A percentile compares a stretch with the other conserved stretches of the same genome.
These are phyloP conservation scores for Agrotis clavis DNA, from an alignment of 2,888 invertebrate genomes.

Conservation along the genomic window DNA sequence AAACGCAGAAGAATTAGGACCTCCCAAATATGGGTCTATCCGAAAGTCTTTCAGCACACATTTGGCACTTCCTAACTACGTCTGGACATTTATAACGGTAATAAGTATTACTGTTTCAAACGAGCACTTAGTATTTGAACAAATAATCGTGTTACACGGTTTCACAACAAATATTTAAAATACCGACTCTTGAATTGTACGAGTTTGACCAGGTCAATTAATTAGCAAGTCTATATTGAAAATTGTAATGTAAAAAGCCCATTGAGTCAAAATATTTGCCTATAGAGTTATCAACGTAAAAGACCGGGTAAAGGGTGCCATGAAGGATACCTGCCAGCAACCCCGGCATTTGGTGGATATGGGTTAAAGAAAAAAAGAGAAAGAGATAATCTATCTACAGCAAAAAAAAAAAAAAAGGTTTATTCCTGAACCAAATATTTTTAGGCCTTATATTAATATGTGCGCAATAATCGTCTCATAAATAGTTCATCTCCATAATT, in stretches of 20 bases:
- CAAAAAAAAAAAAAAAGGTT: no score
- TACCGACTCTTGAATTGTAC: constrained; percentile 2
- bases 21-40: constrained; percentile 39
- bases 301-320: no score
- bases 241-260: neutral
- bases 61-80: constrained; percentile 17
- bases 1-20: constrained; percentile 34
- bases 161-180: constrained; percentile 31
- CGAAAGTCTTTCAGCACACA: constrained; percentile 28
- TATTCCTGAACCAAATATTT: no score
- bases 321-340: no score
- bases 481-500: neutral
- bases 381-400: no score
- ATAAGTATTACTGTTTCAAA: constrained; percentile 26
- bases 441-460: no score
- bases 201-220: constrained; percentile 44
- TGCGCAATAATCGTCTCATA: neutral
- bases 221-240: constrained; percentile 29
- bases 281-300: neutral
- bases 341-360: no score
- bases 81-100: constrained; percentile 36
- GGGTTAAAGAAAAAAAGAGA: no score
- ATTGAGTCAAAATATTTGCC: neutral
- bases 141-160: constrained; percentile 59
- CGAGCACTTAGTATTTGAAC: constrained; percentile 47